Base-by-base conservation (phyloP, 2,888 invertebrate species). In the Drosophila conformis region DNA sequence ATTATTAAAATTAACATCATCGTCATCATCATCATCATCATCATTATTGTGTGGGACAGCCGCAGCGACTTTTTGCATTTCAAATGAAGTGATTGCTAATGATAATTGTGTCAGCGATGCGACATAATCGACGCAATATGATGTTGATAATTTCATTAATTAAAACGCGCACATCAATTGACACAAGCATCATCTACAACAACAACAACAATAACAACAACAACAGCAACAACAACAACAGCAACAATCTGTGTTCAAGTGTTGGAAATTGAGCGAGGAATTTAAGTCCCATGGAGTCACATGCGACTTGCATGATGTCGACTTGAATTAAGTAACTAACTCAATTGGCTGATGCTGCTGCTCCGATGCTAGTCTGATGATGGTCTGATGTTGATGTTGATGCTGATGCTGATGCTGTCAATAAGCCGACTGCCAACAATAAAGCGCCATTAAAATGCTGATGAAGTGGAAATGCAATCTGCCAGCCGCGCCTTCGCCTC, bases 401-500 rank as follows among this genome's bases (percentile, higher is more conserved):
- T 38, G 36, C 25, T 54, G 25, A 6, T 33, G 62, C 21, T 36
- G 53, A 49, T 54, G 73, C 70, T 69, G 67, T 73, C 73, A 76
- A 62, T 73, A 73, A 73, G 69, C 68, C 61, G 58, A 49, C 53
- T 67, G 67, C 31, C 75, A 74, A 74, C 74, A 74, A 74, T 74
- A 74, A 76, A 69, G 76, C 76, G 69, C 56, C 71, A 81, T 80
- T 70, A 83, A 76, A 83, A 70, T 76, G 83, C 83, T 80, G 73
- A 82, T 82, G 80, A 86, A 83, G 83, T 86, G 73, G 71, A 86
- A 82, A 86, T 80, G 86, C 79, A 79, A 70, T 78, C 57, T 62
- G 60, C 56, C 46, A 31, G 40, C 53, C 54, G 46, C 36, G 40
- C 51, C 57, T 56, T 51, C 29, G 69, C 68, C 56, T 68, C 69